phyloP scores from a whole-genome alignment of 2,113 vertebrate species.

The Alethe castanea region DNA sequence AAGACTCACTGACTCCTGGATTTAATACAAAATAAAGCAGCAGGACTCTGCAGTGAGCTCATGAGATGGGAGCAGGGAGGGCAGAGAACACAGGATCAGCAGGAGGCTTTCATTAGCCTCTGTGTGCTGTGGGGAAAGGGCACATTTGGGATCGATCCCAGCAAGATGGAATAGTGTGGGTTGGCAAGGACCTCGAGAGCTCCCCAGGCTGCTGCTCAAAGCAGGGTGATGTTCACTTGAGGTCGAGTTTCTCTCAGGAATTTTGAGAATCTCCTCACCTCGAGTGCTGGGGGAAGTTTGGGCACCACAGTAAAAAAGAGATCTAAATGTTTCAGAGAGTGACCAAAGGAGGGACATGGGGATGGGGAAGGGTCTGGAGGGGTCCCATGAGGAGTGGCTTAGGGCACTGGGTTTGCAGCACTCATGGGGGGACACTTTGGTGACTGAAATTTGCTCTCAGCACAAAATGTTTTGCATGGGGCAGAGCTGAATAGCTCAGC shows the following conservation, averaged over 20 bases:
- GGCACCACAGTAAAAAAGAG: neutral
- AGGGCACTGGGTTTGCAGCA: neutral
- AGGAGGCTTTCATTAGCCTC: neutral
- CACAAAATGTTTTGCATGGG: accelerated
- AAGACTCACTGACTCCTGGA: neutral
- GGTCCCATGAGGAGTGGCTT: neutral
- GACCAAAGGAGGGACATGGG: neutral
- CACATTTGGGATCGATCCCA: neutral
- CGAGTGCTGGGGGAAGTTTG: neutral
- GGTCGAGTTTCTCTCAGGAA: neutral
- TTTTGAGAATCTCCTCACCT: neutral
- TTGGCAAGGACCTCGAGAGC: neutral
- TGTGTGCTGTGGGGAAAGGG: neutral
- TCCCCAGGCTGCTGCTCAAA: neutral
- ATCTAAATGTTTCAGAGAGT: neutral
- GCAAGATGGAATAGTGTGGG: neutral
- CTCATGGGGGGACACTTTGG: neutral
- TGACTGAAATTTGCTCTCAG: neutral
- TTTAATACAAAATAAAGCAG: neutral
- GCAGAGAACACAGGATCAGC: neutral
- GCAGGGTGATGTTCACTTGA: accelerated
- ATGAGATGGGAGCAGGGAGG: neutral
- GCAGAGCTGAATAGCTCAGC: neutral
- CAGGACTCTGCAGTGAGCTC: neutral
- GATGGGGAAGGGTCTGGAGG: neutral